These are phyloP conservation scores for Acanthosepion esculentum DNA, from an alignment of 2,888 invertebrate species.

Conservation along the genomic window DNA sequence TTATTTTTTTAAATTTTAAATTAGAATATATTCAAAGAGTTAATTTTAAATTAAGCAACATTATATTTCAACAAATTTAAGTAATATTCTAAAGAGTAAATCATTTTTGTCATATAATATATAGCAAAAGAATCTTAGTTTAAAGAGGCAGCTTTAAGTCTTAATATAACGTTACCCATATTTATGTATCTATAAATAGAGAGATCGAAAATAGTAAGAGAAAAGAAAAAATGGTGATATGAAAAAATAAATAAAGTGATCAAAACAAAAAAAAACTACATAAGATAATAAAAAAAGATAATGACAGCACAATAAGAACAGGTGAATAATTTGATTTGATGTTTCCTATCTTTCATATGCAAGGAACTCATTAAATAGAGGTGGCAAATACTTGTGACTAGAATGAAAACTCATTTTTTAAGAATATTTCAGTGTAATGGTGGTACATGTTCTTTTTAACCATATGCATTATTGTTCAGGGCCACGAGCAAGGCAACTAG, in stretches of 20 bases:
- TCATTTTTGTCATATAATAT: not conserved
- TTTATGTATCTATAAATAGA: not conserved
- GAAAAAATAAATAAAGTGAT: not conserved
- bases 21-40: no score
- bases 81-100: no score
- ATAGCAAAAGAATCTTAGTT: not conserved
- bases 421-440: not conserved
- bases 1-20: no score
- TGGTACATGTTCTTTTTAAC: not conserved
- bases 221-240: not conserved
- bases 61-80: no score
- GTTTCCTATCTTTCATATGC: not conserved
- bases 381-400: not conserved
- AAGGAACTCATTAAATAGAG: not conserved
- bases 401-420: not conserved
- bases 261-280: not conserved
- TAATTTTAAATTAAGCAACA: no score
- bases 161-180: not conserved
- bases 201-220: not conserved
- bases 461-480: slow-evolving; percentile 17
- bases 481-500: not conserved
- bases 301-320: not conserved
- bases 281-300: not conserved
- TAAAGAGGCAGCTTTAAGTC: not conserved
- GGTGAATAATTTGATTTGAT: not conserved